phyloP scores from a whole-genome alignment of 1,140 invertebrate genomes.

The Drosophila watanabei region DNA sequence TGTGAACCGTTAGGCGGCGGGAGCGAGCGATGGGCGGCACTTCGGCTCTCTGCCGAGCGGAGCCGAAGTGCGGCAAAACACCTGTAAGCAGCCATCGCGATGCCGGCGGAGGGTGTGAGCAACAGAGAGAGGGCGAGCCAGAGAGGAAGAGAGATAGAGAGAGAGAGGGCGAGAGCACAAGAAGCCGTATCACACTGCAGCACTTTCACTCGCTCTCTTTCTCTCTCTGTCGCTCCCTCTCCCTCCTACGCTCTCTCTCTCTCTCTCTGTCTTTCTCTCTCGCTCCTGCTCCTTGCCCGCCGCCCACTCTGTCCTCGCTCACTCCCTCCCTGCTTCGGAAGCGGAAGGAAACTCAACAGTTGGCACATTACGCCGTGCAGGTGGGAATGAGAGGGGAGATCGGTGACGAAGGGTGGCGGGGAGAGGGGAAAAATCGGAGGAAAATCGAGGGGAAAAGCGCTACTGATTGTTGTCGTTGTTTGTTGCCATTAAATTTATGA shows the following conservation, averaged over 20 bases:
- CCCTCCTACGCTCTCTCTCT: not conserved
- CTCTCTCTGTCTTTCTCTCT: not conserved
- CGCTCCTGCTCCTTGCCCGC: not conserved
- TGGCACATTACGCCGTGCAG: conserved; percentile 65
- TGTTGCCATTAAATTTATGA: conserved; percentile 48
- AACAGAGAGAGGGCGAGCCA: conserved; percentile 9
- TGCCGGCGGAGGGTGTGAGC: conserved; percentile 43
- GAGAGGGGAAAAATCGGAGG: conserved; percentile 1
- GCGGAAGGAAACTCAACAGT: conserved; percentile 82
- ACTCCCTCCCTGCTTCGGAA: conserved; percentile 38
- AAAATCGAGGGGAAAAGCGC: conserved; percentile 23
- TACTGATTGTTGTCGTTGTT: conserved; percentile 59
- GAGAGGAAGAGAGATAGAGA: conserved; percentile 8
- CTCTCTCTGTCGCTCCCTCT: not conserved
- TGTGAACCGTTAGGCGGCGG: conserved; percentile 29
- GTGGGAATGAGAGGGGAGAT: not conserved
- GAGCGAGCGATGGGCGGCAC: conserved; percentile 10
- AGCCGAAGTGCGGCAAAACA: conserved; percentile 51
- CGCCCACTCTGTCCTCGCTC: not conserved
- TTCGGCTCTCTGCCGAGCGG: conserved; percentile 5
- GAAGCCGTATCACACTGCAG: conserved; percentile 35
- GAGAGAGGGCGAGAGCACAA: conserved; percentile 14
- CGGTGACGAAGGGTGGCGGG: not conserved
- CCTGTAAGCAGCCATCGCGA: conserved; percentile 67
- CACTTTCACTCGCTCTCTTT: conserved; percentile 6